Conservation (phyloP, 1,140 invertebrate genomes). For the Leptinotarsa undecemlineata region DNA sequence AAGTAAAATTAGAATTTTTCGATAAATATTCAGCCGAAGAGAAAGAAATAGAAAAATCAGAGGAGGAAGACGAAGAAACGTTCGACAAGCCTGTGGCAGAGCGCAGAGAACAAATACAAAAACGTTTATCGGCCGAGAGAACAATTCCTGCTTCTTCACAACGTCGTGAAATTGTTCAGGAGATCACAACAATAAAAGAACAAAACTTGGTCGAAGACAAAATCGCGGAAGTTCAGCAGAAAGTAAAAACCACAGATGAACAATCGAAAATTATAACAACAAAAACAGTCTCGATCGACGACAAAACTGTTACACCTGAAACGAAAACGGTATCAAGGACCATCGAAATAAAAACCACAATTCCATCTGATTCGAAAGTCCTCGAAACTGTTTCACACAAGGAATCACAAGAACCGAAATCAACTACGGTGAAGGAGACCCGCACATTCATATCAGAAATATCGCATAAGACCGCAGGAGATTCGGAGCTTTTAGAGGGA, state of each 20-base stretch:
- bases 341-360: conserved; percentile 45
- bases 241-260: conserved; percentile 52
- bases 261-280: conserved; percentile 24
- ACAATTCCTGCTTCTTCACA: conserved; percentile 69
- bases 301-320: conserved; percentile 21
- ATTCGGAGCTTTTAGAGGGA: conserved; percentile 55
- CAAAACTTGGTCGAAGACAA: conserved; percentile 66
- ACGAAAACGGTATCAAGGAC: conserved; percentile 39
- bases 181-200: conserved; percentile 71
- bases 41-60: conserved; percentile 65
- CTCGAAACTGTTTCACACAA: conserved; percentile 22
- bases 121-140: conserved; percentile 66
- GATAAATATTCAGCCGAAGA: conserved; percentile 74
- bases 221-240: conserved; percentile 61
- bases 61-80: conserved; percentile 66
- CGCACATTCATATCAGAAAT: conserved; percentile 27
- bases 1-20: conserved; percentile 61
- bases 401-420: conserved; percentile 34
- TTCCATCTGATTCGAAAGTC: conserved; percentile 35
- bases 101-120: conserved; percentile 70
- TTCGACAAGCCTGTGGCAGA: conserved; percentile 70
- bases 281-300: conserved; percentile 28
- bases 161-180: conserved; percentile 68
- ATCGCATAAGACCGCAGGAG: conserved; percentile 45
- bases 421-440: conserved; percentile 30